Base-by-base conservation (phyloP, 2,888 invertebrate species). In the Sarcophaga caerulescens region DNA sequence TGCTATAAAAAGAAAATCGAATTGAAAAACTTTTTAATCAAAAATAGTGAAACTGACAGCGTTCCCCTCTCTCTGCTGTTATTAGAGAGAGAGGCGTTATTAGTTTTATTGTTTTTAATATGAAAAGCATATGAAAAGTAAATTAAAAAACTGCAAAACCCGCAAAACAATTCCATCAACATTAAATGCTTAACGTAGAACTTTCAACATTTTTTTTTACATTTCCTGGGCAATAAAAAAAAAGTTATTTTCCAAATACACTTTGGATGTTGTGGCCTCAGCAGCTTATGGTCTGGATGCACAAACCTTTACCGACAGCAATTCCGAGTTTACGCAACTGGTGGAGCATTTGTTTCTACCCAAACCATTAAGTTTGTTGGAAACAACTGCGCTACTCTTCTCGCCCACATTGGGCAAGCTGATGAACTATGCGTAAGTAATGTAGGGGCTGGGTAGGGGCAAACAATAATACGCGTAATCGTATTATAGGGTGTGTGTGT, bases 211-310 rank as follows among this genome's bases (percentile, higher is more conserved):
- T 4, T 52, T 52, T 17, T 52, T 52, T 14, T 52, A 1, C 14
- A 52, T 52, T 14, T 52, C 12, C 52, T 10, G 35, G 35, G 35
- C 35, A 35, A 35, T 35, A 35, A 35, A 35, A 14, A n/a, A 45
- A 47, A 52, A 90, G 84, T 87, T 91, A 21, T 90, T 90, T 78
- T 90, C 91, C 0, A 91, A 90, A 74, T 91, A 89, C 63, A 91
- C 91, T 0, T 79, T 91, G 21, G 90, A 91, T 85, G 91, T 91
- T 59, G 88, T 91, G 25, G 91, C 90, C 59, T 90, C 91, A 11
- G 89, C 90, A 2, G 91, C 90, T 0, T 90, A 89, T 73, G 90
- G 91, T 0, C 66, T 91, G 57, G 88, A 91, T 74, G 91, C 89
- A 1, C 87, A 90, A 45, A 89, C 89, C 0, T 88, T 90, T 52